phyloP scores from a whole-genome alignment of 2,113 vertebrate species.

The Numenius arquata region DNA sequence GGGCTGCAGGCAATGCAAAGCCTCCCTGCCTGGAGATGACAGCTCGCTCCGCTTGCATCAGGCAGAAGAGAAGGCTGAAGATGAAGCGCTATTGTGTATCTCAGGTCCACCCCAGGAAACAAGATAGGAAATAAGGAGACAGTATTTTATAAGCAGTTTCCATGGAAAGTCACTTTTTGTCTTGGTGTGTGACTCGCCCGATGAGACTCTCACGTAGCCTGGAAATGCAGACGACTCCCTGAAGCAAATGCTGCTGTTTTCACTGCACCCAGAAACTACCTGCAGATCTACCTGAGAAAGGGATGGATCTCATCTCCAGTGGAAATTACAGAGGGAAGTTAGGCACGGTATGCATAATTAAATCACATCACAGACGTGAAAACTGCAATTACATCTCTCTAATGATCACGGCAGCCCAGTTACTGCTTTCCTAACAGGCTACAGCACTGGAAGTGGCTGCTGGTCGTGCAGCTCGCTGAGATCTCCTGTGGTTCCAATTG shows the following conservation, averaged over 20 bases:
- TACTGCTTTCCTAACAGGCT: not conserved
- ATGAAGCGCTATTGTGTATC: not conserved
- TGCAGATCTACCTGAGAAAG: not conserved
- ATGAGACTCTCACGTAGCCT: not conserved
- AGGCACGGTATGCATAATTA: not conserved
- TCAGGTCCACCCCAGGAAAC: not conserved
- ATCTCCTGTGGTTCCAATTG: not conserved
- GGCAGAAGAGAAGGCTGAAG: not conserved
- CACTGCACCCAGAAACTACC: not conserved
- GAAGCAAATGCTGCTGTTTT: not conserved
- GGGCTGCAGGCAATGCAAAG: not conserved
- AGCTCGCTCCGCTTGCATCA: not conserved
- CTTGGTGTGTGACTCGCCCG: not conserved
- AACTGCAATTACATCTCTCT: not conserved
- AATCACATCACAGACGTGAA: not conserved
- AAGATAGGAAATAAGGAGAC: not conserved
- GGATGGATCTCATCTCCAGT: not conserved
- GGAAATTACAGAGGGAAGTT: not conserved
- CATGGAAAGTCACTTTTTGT: not conserved
- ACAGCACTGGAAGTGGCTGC: not conserved
- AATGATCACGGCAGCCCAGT: not conserved
- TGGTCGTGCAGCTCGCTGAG: not conserved
- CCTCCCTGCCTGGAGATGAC: not conserved
- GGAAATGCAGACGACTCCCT: not conserved
- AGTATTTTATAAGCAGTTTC: not conserved